Evolutionary conservation across 2,888 invertebrate genomes (phyloP), one percentile per base, ranked within the genome.

Genomic region (Xanthia icteritia): DNA sequence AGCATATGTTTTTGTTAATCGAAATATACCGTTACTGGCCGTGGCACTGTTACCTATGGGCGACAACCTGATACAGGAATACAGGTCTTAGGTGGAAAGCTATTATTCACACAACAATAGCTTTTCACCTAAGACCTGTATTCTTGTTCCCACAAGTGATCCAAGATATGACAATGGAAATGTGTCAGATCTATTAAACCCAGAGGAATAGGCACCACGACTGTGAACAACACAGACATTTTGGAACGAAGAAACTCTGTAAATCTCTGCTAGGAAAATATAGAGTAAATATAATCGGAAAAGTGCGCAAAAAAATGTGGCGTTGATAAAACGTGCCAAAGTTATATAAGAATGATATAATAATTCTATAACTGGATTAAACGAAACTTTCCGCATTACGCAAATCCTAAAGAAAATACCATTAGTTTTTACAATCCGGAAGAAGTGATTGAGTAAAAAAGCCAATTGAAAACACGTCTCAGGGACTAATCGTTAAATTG

Each of bases 371-470:
- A 45, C 73, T 73, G 36, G 45, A 76, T 73, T 60, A 68, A 76
- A 69, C 11, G 2, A 72, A 77, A 77, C 23, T 71, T 71, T 73
- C 73, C 69, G 71, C 36, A 74, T 79, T 77, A 77, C 76, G 81
- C 76, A 87, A 83, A 66, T 45, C 42, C 66, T 39, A 71, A 71
- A 58, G 31, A 77, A 77, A 83, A 73, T 45, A 61, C 20, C 11
- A 66, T 45, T 65, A 8, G 2, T 76, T 87, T 86, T 73, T 71
- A 74, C 63, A 63, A 77, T 78, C 67, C 69, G 69, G 71, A 79
- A 75, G 64, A 68, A 68, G 23, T 42, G 60, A 69, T 84, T 54
- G 63, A 71, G 20, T 70, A 68, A 79, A 31, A 77, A 71, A 77
- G 74, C 6, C 23, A 45, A 73, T 65, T 68, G 66, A 68, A 78